These are phyloP conservation scores for Saguinus imperator DNA, from an alignment of 2,113 vertebrate species.

Conservation along the genomic window DNA sequence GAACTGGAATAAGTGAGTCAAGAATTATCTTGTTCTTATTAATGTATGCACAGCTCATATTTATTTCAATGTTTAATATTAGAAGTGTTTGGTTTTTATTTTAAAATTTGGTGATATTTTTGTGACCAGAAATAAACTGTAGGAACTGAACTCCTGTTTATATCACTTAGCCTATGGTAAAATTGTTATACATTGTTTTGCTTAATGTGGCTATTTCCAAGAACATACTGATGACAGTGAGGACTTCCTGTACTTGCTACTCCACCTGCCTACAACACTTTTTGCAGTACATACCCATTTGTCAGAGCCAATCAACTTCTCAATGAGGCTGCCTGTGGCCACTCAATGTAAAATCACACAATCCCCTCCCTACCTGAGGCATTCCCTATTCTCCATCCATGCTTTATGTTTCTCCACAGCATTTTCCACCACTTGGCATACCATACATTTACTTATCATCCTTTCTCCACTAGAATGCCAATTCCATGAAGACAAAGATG, in stretches of 20 bases:
- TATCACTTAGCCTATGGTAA: background rate
- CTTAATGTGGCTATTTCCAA: background rate
- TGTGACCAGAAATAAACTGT: background rate
- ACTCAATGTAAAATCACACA: background rate
- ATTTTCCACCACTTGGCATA: background rate
- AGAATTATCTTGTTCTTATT: background rate
- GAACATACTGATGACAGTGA: background rate
- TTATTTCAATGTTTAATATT: background rate
- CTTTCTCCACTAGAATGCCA: background rate
- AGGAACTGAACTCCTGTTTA: background rate
- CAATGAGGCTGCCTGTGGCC: background rate
- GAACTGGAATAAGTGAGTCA: background rate
- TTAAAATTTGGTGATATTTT: background rate
- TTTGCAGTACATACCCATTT: background rate
- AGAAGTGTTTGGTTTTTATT: background rate
- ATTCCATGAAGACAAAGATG: background rate
- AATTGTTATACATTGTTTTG: background rate
- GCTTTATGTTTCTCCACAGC: background rate
- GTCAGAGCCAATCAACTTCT: background rate
- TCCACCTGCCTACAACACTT: background rate
- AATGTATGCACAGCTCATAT: background rate
- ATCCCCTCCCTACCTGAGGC: background rate
- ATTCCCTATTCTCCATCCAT: background rate
- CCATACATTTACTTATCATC: background rate
- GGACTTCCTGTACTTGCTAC: background rate